Evolutionary conservation across 2,888 invertebrate species (phyloP).

Genomic region (Empis stercorea): DNA sequence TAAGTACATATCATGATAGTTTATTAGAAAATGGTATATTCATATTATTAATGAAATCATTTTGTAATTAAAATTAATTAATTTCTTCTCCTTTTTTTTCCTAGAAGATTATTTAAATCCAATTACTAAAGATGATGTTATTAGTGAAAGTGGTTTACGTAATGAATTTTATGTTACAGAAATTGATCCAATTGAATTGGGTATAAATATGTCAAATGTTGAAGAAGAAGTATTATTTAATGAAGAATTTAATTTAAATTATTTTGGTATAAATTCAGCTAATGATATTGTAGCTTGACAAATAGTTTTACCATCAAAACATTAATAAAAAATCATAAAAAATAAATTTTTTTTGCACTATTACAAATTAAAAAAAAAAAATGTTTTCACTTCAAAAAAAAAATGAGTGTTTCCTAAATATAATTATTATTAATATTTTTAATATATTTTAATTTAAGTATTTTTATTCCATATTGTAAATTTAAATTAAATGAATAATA

Average conservation of each 20-base stretch:
- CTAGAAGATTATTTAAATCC: conserved; percentile 49
- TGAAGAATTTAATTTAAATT: conserved; percentile 37
- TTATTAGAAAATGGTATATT: conserved; percentile 33
- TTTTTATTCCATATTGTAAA: too few relatives aligned
- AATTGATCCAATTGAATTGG: conserved; percentile 36
- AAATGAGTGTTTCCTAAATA: background rate
- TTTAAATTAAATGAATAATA: too few relatives aligned
- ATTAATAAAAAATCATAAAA: background rate
- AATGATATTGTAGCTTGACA: conserved; percentile 36
- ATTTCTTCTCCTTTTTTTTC: background rate
- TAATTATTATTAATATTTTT: background rate
- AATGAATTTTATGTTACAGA: conserved; percentile 31
- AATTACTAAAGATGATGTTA: conserved; percentile 65
- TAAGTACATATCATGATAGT: conserved; percentile 33
- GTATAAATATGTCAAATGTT: conserved; percentile 30
- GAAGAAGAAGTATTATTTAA: conserved; percentile 34
- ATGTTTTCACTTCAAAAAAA: too few relatives aligned
- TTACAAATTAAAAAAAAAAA: too few relatives aligned
- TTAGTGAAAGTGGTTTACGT: conserved; percentile 57
- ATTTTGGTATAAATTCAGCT: conserved; percentile 32
- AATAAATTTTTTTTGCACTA: too few relatives aligned
- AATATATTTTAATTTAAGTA: background rate
- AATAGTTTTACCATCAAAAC: conserved; percentile 2
- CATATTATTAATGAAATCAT: conserved; percentile 12
- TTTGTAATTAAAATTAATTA: background rate